These are phyloP conservation scores for Erebia aethiops DNA, from an alignment of 2,888 invertebrate species.

Conservation along the genomic window DNA sequence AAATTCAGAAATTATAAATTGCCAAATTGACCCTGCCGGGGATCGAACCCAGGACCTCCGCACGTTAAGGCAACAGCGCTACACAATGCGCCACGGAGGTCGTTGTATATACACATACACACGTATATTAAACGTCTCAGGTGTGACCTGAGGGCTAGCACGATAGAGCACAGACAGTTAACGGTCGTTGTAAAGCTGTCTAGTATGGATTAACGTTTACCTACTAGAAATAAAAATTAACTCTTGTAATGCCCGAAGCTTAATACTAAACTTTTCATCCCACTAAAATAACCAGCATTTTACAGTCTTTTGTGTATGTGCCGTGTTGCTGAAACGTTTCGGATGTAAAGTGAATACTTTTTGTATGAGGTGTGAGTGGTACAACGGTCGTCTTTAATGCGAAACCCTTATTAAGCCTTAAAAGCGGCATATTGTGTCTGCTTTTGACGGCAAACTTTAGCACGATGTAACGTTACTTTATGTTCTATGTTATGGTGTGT, in stretches of 20 bases:
- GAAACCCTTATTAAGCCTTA: constrained; percentile 1
- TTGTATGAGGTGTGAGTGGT: constrained; percentile 3
- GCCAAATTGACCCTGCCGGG: no score
- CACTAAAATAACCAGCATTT: constrained; percentile 14
- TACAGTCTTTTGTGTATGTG: not conserved
- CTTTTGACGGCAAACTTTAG: constrained; percentile 2
- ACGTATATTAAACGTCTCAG: not conserved
- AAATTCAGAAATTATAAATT: no score
- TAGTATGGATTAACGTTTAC: constrained; percentile 13
- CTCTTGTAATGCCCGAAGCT: constrained; percentile 7
- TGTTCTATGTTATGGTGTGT: no score
- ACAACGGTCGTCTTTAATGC: constrained; percentile 8
- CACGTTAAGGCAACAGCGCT: no score
- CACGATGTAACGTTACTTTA: not conserved
- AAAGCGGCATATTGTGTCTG: not conserved
- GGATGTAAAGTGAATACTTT: constrained; percentile 5
- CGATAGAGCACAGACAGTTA: constrained; percentile 11
- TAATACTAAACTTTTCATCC: constrained; percentile 16
- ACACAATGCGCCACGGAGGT: no score
- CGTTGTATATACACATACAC: no score
- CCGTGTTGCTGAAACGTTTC: constrained; percentile 16
- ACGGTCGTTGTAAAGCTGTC: constrained; percentile 13
- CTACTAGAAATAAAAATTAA: constrained; percentile 1
- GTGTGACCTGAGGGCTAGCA: not conserved
- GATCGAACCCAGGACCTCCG: no score